phyloP scores from a whole-genome alignment of 2,888 invertebrate genomes.

The Himalopsyche kuldschensis region DNA sequence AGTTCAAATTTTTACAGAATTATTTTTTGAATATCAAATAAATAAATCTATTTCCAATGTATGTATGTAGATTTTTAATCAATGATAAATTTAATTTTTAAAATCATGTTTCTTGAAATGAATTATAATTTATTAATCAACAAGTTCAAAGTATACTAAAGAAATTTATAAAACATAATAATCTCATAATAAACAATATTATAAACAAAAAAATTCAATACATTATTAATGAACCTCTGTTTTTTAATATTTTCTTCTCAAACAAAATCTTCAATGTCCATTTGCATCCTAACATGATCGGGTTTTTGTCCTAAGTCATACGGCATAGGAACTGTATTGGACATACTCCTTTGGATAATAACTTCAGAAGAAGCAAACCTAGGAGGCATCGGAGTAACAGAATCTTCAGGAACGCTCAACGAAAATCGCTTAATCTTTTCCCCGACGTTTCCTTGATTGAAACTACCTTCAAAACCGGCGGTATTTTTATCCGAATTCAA shows the following conservation, averaged over 20 bases:
- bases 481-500: not conserved
- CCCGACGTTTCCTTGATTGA: slow-evolving; percentile 49
- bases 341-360: not conserved
- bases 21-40: too few species aligned
- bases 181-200: not conserved
- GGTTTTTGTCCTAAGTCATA: not conserved
- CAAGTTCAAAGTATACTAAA: too few species aligned
- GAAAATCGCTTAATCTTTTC: slow-evolving; percentile 55
- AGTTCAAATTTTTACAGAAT: too few species aligned
- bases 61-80: too few species aligned
- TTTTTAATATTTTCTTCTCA: not conserved
- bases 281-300: slow-evolving; percentile 20
- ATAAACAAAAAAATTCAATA: too few species aligned
- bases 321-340: not conserved
- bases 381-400: not conserved
- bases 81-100: too few species aligned
- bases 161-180: too few species aligned
- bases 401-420: not conserved
- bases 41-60: too few species aligned
- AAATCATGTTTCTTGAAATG: too few species aligned
- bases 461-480: not conserved
- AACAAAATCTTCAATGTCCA: slow-evolving; percentile 38
- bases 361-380: not conserved
- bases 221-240: too few species aligned
- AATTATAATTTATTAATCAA: too few species aligned